phyloP scores from a whole-genome alignment of 1,140 invertebrate species.

The Caenorhabditis inopinata region DNA sequence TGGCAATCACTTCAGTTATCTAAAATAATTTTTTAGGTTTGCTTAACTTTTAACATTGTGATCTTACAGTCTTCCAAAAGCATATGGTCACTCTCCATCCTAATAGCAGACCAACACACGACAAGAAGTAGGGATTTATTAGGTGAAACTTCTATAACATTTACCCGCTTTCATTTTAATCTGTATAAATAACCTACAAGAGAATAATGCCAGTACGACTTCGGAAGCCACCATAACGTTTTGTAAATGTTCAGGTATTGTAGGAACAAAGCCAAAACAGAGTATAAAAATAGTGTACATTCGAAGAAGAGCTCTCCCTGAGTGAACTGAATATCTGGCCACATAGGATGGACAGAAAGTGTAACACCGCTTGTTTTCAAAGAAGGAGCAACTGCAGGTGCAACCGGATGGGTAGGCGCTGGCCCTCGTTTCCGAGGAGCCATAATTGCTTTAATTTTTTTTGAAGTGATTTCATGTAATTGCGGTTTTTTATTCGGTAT shows the following conservation, averaged over 20 bases:
- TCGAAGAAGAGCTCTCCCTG: constrained; percentile 82
- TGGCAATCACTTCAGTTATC: constrained; percentile 48
- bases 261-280: constrained; percentile 74
- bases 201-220: constrained; percentile 82
- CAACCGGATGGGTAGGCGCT: not conserved
- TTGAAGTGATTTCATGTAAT: no score
- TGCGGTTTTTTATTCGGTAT: no score
- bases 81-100: constrained; percentile 78
- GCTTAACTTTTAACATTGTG: not conserved
- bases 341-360: constrained; percentile 38
- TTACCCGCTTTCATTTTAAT: not conserved
- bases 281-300: constrained; percentile 77
- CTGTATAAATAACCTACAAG: constrained; percentile 81
- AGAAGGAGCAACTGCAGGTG: not conserved
- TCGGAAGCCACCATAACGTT: constrained; percentile 93
- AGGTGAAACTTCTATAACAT: constrained; percentile 86
- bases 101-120: constrained; percentile 79
- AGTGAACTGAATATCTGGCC: constrained; percentile 42
- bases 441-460: not conserved
- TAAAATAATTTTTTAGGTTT: constrained; percentile 37
- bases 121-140: constrained; percentile 82
- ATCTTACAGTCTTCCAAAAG: constrained; percentile 70
- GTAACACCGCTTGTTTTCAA: constrained; percentile 14
- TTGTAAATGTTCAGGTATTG: constrained; percentile 92
- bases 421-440: not conserved